Percentiles rank a stretch among this genome's conserved stretches.
Conservation (phyloP, 1,140 invertebrate species). For the Saccostrea cuccullata region DNA sequence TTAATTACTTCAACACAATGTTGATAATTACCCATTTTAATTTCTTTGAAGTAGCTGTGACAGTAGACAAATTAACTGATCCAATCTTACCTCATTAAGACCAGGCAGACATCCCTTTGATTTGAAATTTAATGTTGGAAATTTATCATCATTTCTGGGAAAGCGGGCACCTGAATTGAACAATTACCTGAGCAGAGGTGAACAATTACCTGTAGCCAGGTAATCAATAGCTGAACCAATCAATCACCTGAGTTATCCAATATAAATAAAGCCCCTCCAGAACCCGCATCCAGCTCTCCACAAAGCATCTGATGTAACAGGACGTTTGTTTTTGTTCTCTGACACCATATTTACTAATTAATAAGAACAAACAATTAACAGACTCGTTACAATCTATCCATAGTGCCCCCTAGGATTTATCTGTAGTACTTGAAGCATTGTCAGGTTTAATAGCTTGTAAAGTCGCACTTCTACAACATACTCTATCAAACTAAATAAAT, state of each 20-base stretch:
- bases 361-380: conserved; percentile 22
- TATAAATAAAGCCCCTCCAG: not conserved
- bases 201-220: not conserved
- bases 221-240: conserved; percentile 6
- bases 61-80: conserved; percentile 12
- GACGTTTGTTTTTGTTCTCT: not conserved
- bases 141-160: conserved; percentile 16
- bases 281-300: not conserved
- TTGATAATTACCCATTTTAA: not conserved
- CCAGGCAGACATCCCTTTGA: not conserved
- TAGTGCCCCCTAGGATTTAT: not conserved
- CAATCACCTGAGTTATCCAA: not conserved
- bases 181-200: conserved; percentile 16
- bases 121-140: conserved; percentile 17
- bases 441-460: not conserved
- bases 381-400: conserved; percentile 7
- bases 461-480: not conserved
- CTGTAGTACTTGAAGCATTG: not conserved
- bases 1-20: conserved; percentile 13
- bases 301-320: not conserved
- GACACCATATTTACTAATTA: conserved; percentile 15
- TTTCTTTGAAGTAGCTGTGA: conserved; percentile 9
- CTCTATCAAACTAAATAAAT: not conserved
- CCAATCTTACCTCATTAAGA: conserved; percentile 2
- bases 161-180: conserved; percentile 17